A percentile compares a stretch with the other conserved stretches of the same genome.
Evolutionary conservation across 2,888 invertebrate genomes (phyloP).

Genomic region (Linnaemya tessellans): DNA sequence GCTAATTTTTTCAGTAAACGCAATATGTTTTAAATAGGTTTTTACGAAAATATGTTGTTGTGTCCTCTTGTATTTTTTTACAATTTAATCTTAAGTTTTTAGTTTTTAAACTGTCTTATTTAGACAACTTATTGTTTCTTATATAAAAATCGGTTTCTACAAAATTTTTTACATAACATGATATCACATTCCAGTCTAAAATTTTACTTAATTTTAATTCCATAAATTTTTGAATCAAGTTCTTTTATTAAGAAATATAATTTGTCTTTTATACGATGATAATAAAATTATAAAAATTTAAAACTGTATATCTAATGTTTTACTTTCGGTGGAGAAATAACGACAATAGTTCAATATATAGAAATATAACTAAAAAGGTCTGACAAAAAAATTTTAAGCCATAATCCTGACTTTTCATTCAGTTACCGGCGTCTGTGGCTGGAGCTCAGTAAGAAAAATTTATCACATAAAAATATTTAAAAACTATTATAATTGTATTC

Average conservation of each 20-base stretch:
- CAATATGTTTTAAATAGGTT: slow-evolving; percentile 42
- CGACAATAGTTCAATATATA: background rate
- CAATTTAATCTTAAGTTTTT: slow-evolving; percentile 43
- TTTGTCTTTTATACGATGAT: slow-evolving; percentile 66
- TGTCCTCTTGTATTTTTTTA: slow-evolving; percentile 42
- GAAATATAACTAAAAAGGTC: background rate
- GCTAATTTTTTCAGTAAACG: slow-evolving; percentile 19
- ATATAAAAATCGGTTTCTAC: slow-evolving; percentile 36
- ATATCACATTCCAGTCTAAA: slow-evolving; percentile 66
- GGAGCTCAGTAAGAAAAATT: too few species aligned
- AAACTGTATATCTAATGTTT: background rate
- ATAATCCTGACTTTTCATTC: too few species aligned
- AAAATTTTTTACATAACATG: slow-evolving; percentile 15
- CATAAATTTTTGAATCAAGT: slow-evolving; percentile 41
- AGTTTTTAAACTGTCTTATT: slow-evolving; percentile 35
- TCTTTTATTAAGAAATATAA: slow-evolving; percentile 53
- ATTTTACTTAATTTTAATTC: slow-evolving; percentile 40
- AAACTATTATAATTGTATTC: too few species aligned
- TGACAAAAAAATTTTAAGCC: too few species aligned
- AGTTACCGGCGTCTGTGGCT: too few species aligned
- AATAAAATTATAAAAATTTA: slow-evolving; percentile 56
- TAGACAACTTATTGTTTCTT: background rate
- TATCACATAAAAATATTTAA: too few species aligned
- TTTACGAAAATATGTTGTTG: slow-evolving; percentile 37
- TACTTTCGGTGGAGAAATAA: background rate